A percentile compares a stretch with the other conserved stretches of the same genome.
These are phyloP conservation scores for Drosophila setifemur DNA, from an alignment of 1,140 invertebrate species.

Conservation along the genomic window DNA sequence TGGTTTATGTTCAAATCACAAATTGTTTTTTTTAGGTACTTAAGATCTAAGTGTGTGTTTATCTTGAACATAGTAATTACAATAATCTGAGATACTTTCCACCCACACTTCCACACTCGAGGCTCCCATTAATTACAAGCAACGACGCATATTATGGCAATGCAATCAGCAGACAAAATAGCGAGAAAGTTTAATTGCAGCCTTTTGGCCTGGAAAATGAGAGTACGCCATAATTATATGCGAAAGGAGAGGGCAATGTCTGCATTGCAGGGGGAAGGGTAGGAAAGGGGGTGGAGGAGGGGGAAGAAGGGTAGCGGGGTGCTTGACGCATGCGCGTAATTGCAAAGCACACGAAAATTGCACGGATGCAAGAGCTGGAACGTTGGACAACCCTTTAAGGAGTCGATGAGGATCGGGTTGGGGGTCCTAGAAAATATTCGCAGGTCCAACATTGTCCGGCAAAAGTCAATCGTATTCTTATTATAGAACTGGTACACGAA, in stretches of 20 bases:
- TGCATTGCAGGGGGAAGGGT: neutral
- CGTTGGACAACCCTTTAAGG: neutral
- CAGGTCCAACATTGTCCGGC: constrained; percentile 47
- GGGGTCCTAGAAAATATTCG: constrained; percentile 39
- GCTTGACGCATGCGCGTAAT: constrained; percentile 77
- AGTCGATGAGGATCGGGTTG: no score
- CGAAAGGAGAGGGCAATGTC: neutral
- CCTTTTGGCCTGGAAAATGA: constrained; percentile 57
- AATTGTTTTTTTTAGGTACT: no score
- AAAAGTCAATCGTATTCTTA: constrained; percentile 58
- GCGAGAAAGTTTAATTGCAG: constrained; percentile 77
- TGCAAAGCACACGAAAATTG: constrained; percentile 50
- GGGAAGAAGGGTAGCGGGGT: neutral
- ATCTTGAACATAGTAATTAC: neutral
- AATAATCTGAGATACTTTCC: neutral
- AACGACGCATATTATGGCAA: constrained; percentile 60
- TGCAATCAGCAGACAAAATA: constrained; percentile 65
- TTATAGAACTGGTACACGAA: constrained; percentile 26
- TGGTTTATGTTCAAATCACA: no score
- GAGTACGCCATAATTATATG: constrained; percentile 61
- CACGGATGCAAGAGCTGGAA: constrained; percentile 11
- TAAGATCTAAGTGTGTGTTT: no score
- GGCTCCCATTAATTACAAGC: constrained; percentile 49
- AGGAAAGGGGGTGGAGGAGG: neutral
- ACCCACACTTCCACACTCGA: constrained; percentile 7